These are phyloP conservation scores for Tinea trinotella DNA, from an alignment of 2,888 invertebrate genomes.

Conservation along the genomic window DNA sequence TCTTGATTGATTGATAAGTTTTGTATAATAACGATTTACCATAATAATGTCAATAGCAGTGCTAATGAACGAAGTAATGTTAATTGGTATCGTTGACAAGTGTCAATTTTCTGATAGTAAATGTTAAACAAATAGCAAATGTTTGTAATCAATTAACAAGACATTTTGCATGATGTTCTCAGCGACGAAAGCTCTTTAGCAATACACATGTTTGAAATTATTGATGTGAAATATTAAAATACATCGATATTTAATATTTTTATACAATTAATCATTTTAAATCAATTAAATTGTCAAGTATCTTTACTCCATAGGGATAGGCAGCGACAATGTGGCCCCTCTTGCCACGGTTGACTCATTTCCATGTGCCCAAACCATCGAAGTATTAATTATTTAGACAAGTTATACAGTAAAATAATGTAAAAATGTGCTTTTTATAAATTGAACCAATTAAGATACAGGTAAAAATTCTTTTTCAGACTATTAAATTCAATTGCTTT, in stretches of 20 bases:
- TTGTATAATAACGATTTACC: too few relatives aligned
- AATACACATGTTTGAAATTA: conserved; percentile 16
- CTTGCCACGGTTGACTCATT: too few relatives aligned
- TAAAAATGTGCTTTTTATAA: neutral
- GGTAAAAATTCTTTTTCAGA: neutral
- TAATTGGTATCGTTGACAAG: conserved; percentile 22
- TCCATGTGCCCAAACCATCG: too few relatives aligned
- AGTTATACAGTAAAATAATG: neutral
- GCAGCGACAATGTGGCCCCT: too few relatives aligned
- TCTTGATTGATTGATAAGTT: too few relatives aligned
- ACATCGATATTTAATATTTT: neutral
- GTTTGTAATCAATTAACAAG: conserved; percentile 43
- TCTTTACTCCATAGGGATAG: too few relatives aligned
- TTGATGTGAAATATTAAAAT: too few relatives aligned
- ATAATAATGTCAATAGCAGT: too few relatives aligned
- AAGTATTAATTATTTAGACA: too few relatives aligned
- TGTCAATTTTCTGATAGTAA: conserved; percentile 43
- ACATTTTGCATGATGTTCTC: conserved; percentile 32
- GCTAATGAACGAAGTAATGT: neutral
- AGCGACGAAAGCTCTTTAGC: conserved; percentile 26
- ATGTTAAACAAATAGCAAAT: conserved; percentile 39
- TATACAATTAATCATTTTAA: neutral
- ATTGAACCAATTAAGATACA: neutral
- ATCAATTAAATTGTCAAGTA: too few relatives aligned
- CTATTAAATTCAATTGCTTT: too few relatives aligned